Conservation (phyloP, 2,888 invertebrate genomes). For the Palloptera scutellata region DNA sequence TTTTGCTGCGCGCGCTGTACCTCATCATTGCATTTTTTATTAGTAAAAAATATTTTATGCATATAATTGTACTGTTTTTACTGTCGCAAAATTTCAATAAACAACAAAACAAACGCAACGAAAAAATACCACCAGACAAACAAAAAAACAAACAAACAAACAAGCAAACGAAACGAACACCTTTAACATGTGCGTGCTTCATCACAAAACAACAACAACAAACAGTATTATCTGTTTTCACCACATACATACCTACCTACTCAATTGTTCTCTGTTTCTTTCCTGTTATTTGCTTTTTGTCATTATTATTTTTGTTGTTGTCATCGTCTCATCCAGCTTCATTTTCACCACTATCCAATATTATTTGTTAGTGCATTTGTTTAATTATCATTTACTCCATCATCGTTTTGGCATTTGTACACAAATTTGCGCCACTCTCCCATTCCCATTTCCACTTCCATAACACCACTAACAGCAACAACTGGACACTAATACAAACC, state of each 20-base stretch:
- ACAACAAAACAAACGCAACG: neutral
- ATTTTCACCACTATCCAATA: constrained; percentile 2
- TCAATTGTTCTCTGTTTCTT: neutral
- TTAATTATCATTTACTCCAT: neutral
- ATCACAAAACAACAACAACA: constrained; percentile 6
- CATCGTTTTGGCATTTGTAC: constrained; percentile 1
- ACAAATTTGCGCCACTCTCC: neutral
- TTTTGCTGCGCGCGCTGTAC: constrained; percentile 34
- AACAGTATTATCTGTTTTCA: neutral
- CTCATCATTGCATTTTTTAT: constrained; percentile 32
- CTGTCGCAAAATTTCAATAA: constrained; percentile 22
- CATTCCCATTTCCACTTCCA: neutral
- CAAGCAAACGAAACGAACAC: constrained; percentile 8
- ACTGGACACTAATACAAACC: too few species aligned
- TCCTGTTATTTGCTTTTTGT: neutral
- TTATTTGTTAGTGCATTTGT: too few species aligned
- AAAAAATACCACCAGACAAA: constrained; percentile 10
- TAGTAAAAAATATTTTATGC: neutral
- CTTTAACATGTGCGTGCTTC: constrained; percentile 9
- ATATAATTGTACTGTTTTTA: constrained; percentile 30
- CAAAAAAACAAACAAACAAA: neutral
- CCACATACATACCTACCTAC: neutral
- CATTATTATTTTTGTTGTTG: neutral
- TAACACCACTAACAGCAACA: too few species aligned
- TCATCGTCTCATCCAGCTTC: neutral